Conservation (phyloP, 1,140 invertebrate genomes). For the Heliconius melpomene region DNA sequence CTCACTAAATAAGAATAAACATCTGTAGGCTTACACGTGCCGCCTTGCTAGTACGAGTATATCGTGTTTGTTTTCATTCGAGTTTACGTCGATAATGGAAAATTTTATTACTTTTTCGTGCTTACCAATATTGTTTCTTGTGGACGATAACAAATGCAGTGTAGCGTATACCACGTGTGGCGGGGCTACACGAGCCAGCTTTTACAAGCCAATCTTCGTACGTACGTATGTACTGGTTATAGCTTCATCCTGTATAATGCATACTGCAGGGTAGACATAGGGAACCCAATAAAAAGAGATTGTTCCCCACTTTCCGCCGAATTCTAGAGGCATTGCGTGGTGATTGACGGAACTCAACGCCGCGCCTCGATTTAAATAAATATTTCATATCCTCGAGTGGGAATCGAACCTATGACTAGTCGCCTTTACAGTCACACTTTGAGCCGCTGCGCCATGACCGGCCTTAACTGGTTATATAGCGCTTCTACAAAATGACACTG, state of each 20-base stretch:
- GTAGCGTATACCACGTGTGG: slow-evolving; percentile 57
- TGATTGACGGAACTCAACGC: too few relatives aligned
- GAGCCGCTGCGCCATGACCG: too few relatives aligned
- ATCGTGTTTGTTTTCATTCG: slow-evolving; percentile 56
- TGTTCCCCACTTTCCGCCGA: too few relatives aligned
- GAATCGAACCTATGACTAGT: too few relatives aligned
- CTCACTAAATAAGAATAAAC: slow-evolving; percentile 9
- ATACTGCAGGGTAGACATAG: too few relatives aligned
- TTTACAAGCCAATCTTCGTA: slow-evolving; percentile 30
- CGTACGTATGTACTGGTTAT: not conserved
- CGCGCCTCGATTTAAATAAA: too few relatives aligned
- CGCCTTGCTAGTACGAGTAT: slow-evolving; percentile 34
- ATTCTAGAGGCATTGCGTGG: too few relatives aligned
- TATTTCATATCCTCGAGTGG: too few relatives aligned
- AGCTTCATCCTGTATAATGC: too few relatives aligned
- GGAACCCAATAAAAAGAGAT: too few relatives aligned
- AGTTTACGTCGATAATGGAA: slow-evolving; percentile 60
- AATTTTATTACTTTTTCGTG: slow-evolving; percentile 71
- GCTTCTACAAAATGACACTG: slow-evolving; percentile 19
- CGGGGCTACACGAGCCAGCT: slow-evolving; percentile 34
- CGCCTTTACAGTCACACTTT: too few relatives aligned
- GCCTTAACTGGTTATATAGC: slow-evolving; percentile 10
- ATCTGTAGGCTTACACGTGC: slow-evolving; percentile 50
- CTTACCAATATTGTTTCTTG: slow-evolving; percentile 60
- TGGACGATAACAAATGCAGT: slow-evolving; percentile 59